phyloP scores from a whole-genome alignment of 2,888 invertebrate genomes.

The Drosophila histrio region DNA sequence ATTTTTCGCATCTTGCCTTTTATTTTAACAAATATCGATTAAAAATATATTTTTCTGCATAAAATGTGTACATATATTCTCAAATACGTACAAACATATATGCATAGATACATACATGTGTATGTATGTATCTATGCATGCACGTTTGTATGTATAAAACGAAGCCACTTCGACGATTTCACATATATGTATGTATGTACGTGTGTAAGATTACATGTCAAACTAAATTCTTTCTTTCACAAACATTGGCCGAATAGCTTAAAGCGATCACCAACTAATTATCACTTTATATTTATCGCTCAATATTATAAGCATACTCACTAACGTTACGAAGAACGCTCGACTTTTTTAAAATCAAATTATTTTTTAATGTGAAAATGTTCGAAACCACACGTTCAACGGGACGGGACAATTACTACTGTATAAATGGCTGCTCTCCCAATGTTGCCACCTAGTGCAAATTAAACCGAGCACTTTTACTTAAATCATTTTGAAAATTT shows the following conservation, averaged over 20 bases:
- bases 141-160: conserved; percentile 34
- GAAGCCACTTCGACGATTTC: conserved; percentile 63
- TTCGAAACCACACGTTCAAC: conserved; percentile 50
- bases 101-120: conserved; percentile 13
- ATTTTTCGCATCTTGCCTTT: not conserved
- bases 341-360: conserved; percentile 5
- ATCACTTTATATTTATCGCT: not conserved
- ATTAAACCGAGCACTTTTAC: not conserved
- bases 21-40: conserved; percentile 20
- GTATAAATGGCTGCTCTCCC: conserved; percentile 51
- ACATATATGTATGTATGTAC: conserved; percentile 42
- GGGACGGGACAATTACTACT: conserved; percentile 59
- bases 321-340: not conserved
- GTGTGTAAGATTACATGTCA: conserved; percentile 18
- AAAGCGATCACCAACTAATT: not conserved
- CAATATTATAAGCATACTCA: not conserved
- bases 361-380: conserved; percentile 40
- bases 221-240: conserved; percentile 8
- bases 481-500: not conserved
- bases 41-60: conserved; percentile 26
- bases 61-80: conserved; percentile 19
- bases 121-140: conserved; percentile 16
- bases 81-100: conserved; percentile 16
- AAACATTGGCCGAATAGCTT: not conserved
- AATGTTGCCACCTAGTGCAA: conserved; percentile 57